Base-by-base conservation (phyloP, 2,888 invertebrate genomes). In the Cremastinae sp. region DNA sequence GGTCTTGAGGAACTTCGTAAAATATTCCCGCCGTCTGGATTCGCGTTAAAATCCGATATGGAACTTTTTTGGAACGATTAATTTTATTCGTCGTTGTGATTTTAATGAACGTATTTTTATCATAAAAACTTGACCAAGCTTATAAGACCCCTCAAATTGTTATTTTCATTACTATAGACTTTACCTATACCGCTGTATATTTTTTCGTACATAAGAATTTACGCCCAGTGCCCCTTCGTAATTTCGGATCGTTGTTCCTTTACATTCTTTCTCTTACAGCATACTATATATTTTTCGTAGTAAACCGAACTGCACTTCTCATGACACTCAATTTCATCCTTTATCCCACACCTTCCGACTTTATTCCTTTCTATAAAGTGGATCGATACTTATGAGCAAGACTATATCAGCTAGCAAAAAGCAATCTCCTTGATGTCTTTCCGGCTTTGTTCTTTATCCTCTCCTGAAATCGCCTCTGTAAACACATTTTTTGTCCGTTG, bases 321-420 rank as follows among this genome's bases (percentile, higher is more conserved):
- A n/a, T n/a, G n/a, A n/a, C n/a, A n/a, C n/a, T n/a, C n/a, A n/a
- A n/a, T n/a, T n/a, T n/a, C n/a, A n/a, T n/a, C n/a, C n/a, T n/a
- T n/a, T 37, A 20, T 9, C 61, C 14, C 61, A 45, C 47, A 53
- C 22, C 14, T 35, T 61, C 35, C 53, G 12, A 53, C 43, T 58
- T 41, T 61, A 43, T 59, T 9, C 53, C 51, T 51, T 14, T 53
- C 61, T 9, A 9, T 61, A 49, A 10, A 18, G 41, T 14, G 51
- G 35, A 45, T 37, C 41, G 70, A 37, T 61, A 53, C 61, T 70
- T 61, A 16, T 49, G 53, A 53, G 53, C 61, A 37, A 59, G 28
- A 43, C 61, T 51, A 49, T 70, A 70, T 69, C 70, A 61, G 70
- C 43, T 28, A 51, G 53, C 35, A 9, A 61, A 70, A 70, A 70